Evolutionary conservation across 2,888 invertebrate species (phyloP).

Genomic region (Phanerotoma sp.): DNA sequence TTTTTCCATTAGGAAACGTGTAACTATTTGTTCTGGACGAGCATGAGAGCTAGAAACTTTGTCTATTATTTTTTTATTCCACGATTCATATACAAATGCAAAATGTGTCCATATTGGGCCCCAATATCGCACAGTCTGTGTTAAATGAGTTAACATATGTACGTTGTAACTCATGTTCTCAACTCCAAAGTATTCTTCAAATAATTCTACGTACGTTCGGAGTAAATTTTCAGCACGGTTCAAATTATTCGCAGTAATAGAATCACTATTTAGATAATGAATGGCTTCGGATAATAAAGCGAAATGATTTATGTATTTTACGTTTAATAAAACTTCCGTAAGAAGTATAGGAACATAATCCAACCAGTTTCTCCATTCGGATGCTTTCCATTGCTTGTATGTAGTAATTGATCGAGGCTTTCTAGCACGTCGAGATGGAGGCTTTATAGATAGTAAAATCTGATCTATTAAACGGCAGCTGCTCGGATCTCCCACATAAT

Average conservation of each 20-base stretch:
- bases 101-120: no score
- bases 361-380: slow-evolving; percentile 20
- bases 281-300: slow-evolving; percentile 12
- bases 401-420: no score
- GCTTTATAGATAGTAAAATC: slow-evolving; percentile 16
- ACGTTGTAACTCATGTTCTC: no score
- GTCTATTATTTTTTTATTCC: no score
- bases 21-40: no score
- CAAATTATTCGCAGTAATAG: slow-evolving; percentile 3
- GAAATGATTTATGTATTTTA: slow-evolving; percentile 7
- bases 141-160: slow-evolving; percentile 17
- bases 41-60: no score
- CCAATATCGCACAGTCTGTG: slow-evolving; percentile 21
- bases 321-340: slow-evolving; percentile 6
- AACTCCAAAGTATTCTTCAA: no score
- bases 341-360: slow-evolving; percentile 8
- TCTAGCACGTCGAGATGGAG: slow-evolving; percentile 18
- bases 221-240: no score
- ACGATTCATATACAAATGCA: slow-evolving; percentile 23
- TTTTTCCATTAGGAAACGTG: no score
- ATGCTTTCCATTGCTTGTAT: slow-evolving; percentile 19
- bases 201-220: no score
- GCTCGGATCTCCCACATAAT: slow-evolving; percentile 10
- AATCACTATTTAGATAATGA: no score
- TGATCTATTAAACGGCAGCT: slow-evolving; percentile 5